These are phyloP conservation scores for Meteorus sp. DNA, from an alignment of 1,140 invertebrate species.

Conservation along the genomic window DNA sequence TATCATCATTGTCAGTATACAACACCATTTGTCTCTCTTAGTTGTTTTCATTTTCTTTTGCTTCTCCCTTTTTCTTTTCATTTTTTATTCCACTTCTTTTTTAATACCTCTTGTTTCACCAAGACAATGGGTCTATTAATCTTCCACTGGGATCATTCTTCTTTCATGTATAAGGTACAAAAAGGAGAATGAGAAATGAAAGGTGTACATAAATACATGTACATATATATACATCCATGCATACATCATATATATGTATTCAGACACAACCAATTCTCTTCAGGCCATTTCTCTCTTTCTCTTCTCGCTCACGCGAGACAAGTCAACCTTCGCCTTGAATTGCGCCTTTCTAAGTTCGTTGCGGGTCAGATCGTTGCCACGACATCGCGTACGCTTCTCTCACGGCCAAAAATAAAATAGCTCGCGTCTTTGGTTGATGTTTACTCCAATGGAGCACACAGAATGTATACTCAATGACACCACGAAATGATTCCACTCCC, in stretches of 20 bases:
- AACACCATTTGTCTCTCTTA: too few relatives aligned
- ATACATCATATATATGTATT: background rate
- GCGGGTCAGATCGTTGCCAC: constrained; percentile 23
- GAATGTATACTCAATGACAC: background rate
- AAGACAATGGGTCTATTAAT: constrained; percentile 4
- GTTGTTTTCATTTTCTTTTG: too few relatives aligned
- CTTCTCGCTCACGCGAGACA: constrained; percentile 24
- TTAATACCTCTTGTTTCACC: background rate
- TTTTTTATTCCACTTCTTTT: too few relatives aligned
- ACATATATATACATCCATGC: background rate
- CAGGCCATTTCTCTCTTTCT: background rate
- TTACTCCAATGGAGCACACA: background rate
- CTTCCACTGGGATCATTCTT: background rate
- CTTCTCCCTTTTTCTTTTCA: background rate
- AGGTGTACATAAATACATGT: background rate
- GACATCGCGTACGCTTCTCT: constrained; percentile 1
- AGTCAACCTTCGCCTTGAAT: constrained; percentile 33
- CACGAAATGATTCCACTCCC: background rate
- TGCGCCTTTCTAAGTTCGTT: constrained; percentile 26
- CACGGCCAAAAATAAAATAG: constrained; percentile 18
- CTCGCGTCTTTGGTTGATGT: background rate
- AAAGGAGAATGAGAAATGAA: too few relatives aligned
- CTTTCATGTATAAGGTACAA: background rate
- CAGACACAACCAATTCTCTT: background rate
- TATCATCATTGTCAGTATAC: too few relatives aligned